Percentiles rank a stretch among this genome's conserved stretches.
phyloP scores from a whole-genome alignment of 1,140 invertebrate genomes.

The Triops cancriformis region DNA sequence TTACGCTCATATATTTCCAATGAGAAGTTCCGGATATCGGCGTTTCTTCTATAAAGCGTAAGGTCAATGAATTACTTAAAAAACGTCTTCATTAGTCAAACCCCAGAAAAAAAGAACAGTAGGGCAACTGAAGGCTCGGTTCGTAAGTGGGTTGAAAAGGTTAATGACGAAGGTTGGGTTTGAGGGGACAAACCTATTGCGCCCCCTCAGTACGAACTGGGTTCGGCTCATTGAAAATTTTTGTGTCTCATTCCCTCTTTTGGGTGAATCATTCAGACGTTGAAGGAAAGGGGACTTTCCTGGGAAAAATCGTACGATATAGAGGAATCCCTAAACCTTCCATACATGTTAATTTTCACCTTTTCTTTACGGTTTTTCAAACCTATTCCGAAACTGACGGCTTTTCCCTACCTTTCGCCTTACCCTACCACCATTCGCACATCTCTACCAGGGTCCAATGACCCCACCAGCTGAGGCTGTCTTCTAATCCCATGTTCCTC shows the following conservation, averaged over 20 bases:
- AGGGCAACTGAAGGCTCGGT: background rate
- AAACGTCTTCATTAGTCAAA: conserved; percentile 7
- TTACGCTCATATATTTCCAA: background rate
- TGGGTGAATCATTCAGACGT: conserved; percentile 4
- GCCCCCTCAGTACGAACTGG: background rate
- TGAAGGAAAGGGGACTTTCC: background rate
- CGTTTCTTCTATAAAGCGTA: background rate
- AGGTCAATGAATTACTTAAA: background rate
- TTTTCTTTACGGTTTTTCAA: no score
- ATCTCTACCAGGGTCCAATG: no score
- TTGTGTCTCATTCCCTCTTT: conserved; percentile 11
- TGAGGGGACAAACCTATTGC: background rate
- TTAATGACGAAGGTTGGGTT: background rate
- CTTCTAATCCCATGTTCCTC: no score
- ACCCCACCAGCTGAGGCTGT: no score
- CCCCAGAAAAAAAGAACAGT: background rate
- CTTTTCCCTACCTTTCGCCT: no score
- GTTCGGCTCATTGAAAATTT: background rate
- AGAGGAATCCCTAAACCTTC: no score
- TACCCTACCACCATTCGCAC: no score
- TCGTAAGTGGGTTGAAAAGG: background rate
- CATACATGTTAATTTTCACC: no score
- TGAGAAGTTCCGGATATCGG: background rate
- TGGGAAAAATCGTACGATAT: no score
- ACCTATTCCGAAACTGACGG: no score